These are phyloP conservation scores for Ricordea florida DNA, from an alignment of 92 coral and sea anemone genomes.

Conservation along the genomic window DNA sequence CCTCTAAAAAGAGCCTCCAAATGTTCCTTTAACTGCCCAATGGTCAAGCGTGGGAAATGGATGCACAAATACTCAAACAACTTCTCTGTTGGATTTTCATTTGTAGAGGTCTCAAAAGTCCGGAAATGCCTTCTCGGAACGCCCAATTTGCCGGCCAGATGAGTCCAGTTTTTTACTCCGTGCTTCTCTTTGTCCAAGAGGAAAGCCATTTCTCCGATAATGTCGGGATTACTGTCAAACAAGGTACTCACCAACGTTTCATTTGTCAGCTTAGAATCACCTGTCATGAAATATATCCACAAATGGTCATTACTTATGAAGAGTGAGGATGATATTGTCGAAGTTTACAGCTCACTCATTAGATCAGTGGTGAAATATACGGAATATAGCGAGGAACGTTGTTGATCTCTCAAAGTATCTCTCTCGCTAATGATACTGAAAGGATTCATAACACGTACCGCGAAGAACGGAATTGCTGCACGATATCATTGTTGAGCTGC, in stretches of 20 bases:
- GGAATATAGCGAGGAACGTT: too few species aligned
- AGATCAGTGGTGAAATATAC: too few species aligned
- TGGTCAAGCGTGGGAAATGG: not conserved
- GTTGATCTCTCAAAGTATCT: too few species aligned
- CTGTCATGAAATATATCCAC: not conserved
- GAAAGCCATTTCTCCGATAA: conserved; percentile 12
- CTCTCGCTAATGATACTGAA: too few species aligned
- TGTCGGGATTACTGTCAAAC: conserved; percentile 25
- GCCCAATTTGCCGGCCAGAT: not conserved
- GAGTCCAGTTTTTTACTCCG: conserved; percentile 6
- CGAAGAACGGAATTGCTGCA: too few species aligned
- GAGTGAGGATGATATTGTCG: too few species aligned
- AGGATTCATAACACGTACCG: too few species aligned
- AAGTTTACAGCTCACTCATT: too few species aligned
- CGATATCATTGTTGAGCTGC: too few species aligned
- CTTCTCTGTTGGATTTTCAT: conserved; percentile 4
- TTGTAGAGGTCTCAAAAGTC: not conserved
- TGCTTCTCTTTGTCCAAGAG: not conserved
- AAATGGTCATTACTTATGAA: too few species aligned
- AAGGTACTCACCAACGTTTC: not conserved
- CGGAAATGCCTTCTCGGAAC: not conserved
- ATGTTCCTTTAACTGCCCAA: not conserved
- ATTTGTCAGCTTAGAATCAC: not conserved
- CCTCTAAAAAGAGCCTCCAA: not conserved
- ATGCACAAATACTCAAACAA: not conserved